A percentile compares a stretch with the other conserved stretches of the same genome.
Conservation (phyloP, 2,113 vertebrate genomes). For the Sander lucioperca region DNA sequence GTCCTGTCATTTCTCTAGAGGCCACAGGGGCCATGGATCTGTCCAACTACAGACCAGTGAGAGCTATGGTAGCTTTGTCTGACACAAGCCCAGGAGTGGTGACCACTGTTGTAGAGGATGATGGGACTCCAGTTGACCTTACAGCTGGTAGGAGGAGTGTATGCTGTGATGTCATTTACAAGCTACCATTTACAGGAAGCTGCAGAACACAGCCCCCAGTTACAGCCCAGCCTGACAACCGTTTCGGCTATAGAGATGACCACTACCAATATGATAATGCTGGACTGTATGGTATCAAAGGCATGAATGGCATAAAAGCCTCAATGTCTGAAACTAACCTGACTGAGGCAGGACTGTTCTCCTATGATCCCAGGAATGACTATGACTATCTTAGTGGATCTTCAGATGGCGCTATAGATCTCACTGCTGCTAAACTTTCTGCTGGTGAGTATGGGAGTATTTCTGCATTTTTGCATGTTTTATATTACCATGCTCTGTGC, state of each 20-base stretch:
- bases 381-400: conserved; percentile 89
- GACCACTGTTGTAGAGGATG: conserved; percentile 93
- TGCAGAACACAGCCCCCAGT: conserved; percentile 91
- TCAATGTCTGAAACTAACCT: conserved; percentile 93
- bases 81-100: conserved; percentile 86
- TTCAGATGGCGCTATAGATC: conserved; percentile 92
- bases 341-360: conserved; percentile 89
- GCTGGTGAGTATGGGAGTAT: conserved; percentile 91
- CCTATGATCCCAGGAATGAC: conserved; percentile 91
- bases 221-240: conserved; percentile 90
- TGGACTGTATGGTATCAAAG: conserved; percentile 86
- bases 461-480: conserved; percentile 29
- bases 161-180: conserved; percentile 98
- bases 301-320: conserved; percentile 90
- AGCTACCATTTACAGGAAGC: conserved; percentile 94
- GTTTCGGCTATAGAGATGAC: conserved; percentile 91
- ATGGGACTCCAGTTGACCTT: conserved; percentile 94
- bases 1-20: conserved; percentile 70
- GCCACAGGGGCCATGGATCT: conserved; percentile 92
- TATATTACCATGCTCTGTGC: neutral
- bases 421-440: conserved; percentile 93
- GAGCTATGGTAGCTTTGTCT: conserved; percentile 90
- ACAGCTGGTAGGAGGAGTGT: conserved; percentile 94
- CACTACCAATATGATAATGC: conserved; percentile 90
- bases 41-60: conserved; percentile 91